Base-by-base conservation (phyloP, 2,888 invertebrate genomes). In the Stramonita haemastoma region DNA sequence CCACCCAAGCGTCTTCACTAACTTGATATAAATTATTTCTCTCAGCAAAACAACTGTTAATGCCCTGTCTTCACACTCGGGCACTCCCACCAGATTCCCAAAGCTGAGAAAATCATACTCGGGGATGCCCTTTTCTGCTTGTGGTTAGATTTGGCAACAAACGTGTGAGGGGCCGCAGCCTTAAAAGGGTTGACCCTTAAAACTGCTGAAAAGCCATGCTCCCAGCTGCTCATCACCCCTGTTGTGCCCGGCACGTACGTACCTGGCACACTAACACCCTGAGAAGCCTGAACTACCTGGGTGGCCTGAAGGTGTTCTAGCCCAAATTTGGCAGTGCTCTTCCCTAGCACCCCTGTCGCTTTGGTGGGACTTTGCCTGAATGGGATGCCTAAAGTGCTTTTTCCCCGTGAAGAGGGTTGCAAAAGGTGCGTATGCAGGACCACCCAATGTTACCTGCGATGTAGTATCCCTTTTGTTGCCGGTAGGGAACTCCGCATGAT, bases 201-300 rank as follows among this genome's bases (percentile, higher is more conserved):
- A 32, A n/a, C 87, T 56, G 84, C 88, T 90, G 73, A 90, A 91
- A 90, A 91, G 70, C 91, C 88, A 17, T 91, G 89, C 56, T 91
- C 87, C 90, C 90, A 90, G 29, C 89, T 46, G 46, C 81, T 87
- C 32, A 85, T 36, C 46, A 57, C 34, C 19, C 36, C 85, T 46
- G 73, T 85, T 0, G 70, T 77, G 19, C 86, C 86, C 84, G 90
- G 60, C 17, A 60, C n/a, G 56, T 86, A 90, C n/a, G 86, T 73
- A 46, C 81, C 81, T 46, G 81, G 13, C 17, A 29, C 13, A 19
- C 70, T 34, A 36, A 8, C 34, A 36, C 36, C 32, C 19, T 32
- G 32, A 32, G 79, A 19, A 15, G 32, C 79, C 32, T 17, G 26
- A 26, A n/a, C 46, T 46, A 46, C 46, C 46, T 17, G 32, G 29